Evolutionary conservation across 1,140 invertebrate species (phyloP).

Genomic region (Hyles euphorbiae): DNA sequence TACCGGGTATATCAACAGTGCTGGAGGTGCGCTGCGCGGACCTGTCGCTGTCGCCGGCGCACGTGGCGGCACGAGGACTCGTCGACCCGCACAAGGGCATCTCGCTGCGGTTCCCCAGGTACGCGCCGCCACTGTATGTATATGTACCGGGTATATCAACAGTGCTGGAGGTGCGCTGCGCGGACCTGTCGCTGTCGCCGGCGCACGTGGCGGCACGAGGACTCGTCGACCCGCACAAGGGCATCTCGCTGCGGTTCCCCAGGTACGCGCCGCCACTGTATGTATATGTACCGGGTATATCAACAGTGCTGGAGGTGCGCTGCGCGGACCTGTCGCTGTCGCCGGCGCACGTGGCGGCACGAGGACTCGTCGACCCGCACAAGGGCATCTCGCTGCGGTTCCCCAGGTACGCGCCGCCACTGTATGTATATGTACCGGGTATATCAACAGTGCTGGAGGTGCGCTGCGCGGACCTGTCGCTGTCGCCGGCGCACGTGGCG

Average conservation of each 20-base stretch:
- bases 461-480: constrained; percentile 98
- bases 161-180: constrained; percentile 99
- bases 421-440: background rate
- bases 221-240: constrained; percentile 93
- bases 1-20: constrained; percentile 67
- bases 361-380: constrained; percentile 92
- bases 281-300: background rate
- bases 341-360: constrained; percentile 93
- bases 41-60: constrained; percentile 96
- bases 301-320: constrained; percentile 96
- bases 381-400: constrained; percentile 97
- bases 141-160: background rate
- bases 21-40: constrained; percentile 99
- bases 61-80: constrained; percentile 92
- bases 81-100: constrained; percentile 96
- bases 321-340: constrained; percentile 98
- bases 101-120: constrained; percentile 92
- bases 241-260: constrained; percentile 96
- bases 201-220: constrained; percentile 93
- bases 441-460: constrained; percentile 91
- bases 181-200: constrained; percentile 97
- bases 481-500: constrained; percentile 96
- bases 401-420: constrained; percentile 75
- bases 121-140: background rate
- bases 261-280: constrained; percentile 36